Base-by-base conservation (phyloP, 2,888 invertebrate species). In the Panorpa germanica region DNA sequence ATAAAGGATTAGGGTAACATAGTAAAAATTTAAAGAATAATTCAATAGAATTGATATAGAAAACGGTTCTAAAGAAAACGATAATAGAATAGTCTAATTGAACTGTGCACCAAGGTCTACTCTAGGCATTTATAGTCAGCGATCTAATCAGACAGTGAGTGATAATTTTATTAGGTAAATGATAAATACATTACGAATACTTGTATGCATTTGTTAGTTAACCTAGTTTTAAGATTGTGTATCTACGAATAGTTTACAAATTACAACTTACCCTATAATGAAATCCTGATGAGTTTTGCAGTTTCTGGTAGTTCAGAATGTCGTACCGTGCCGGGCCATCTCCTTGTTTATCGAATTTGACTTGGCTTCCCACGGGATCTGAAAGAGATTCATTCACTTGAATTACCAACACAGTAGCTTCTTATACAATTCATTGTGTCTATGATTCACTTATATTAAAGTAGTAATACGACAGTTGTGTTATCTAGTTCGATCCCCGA, bases 301-400 rank as follows among this genome's bases (percentile, higher is more conserved):
- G 45, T 38, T 59, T 56, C 45, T 71, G 71, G 47, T 65, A 72
- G 49, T 78, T 77, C 41, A 70, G 66, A 38, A 78, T 71, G 40
- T 71, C 74, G 50, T 78, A 80, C 26, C 75, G 62, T 4, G 72
- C 70, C 31, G 72, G 51, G 5, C 76, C 75, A 45, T 78, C 78
- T 1, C 78, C 78, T 42, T 70, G 64, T 25, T 59, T 56, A 50
- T 78, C 74, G 46, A 78, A 75, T 43, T 67, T 61, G 7, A 75
- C 71, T 38, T 62, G 59, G 40, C 68, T 70, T 28, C 70, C 72
- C 29, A 67, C 70, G 25, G 63, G 50, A 55, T 74, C 74, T 75
- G 54, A 11, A 55, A 53, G 34, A 34, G 31, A 33, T 25, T 7
- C 18, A 6, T 12, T 12, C 20, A 29, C 21, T 10, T 29, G 9